A percentile compares a stretch with the other conserved stretches of the same genome.
These are phyloP conservation scores for Pentalonia nigronervosa DNA, from an alignment of 1,140 invertebrate genomes.

Conservation along the genomic window DNA sequence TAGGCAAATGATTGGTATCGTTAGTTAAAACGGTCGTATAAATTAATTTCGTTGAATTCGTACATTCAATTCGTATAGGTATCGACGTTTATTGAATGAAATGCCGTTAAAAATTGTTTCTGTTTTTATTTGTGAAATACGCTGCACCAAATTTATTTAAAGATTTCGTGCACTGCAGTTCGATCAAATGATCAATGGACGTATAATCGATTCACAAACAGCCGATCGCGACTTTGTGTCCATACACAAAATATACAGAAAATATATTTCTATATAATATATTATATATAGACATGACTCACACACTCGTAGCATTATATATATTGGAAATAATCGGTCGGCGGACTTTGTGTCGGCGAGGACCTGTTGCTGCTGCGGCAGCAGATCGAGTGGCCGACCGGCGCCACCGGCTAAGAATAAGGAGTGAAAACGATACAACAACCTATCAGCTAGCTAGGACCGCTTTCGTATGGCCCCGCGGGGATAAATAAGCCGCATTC, in stretches of 20 bases:
- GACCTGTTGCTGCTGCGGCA: not conserved
- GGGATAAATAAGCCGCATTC: slow-evolving; percentile 13
- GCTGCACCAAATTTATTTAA: not conserved
- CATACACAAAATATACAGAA: not conserved
- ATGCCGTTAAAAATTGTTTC: not conserved
- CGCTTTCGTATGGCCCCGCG: slow-evolving; percentile 38
- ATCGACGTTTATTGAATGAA: not conserved
- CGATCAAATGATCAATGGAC: not conserved
- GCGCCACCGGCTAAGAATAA: slow-evolving; percentile 21
- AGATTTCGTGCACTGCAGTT: not conserved
- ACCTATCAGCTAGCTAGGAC: not conserved
- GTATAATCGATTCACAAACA: not conserved
- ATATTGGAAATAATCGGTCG: slow-evolving; percentile 7
- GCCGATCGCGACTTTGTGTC: not conserved
- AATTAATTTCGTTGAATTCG: not conserved
- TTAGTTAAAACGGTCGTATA: not conserved
- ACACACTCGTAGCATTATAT: not conserved
- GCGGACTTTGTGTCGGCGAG: not conserved
- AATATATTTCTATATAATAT: not conserved
- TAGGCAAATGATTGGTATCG: not conserved
- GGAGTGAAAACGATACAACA: slow-evolving; percentile 53
- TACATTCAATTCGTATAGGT: not conserved
- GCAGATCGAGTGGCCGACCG: not conserved
- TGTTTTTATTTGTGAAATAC: not conserved
- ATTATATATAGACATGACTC: not conserved